A percentile compares a stretch with the other conserved stretches of the same genome.
Conservation (phyloP, 2,797 vertebrate species). For the Pampus argenteus region DNA sequence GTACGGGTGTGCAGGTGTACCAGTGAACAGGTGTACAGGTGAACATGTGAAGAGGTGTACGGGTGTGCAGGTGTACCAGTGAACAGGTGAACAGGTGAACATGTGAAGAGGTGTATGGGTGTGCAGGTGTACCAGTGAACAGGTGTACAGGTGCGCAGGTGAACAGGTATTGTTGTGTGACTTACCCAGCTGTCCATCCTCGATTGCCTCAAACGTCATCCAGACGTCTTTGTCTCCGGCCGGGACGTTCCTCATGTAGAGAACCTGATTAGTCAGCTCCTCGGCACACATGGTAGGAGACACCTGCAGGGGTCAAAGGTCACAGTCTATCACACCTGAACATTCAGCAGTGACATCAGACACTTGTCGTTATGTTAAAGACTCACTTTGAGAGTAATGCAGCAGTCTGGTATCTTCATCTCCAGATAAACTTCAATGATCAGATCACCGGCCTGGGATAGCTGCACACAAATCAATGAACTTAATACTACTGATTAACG, state of each 20-base stretch:
- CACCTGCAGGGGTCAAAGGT: conserved; percentile 84
- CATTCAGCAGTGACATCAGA: neutral
- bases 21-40: no score
- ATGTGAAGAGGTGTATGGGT: no score
- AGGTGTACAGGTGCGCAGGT: neutral
- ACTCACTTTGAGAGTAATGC: conserved; percentile 93
- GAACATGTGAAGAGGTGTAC: no score
- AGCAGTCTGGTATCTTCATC: conserved; percentile 93
- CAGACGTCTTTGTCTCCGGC: conserved; percentile 90
- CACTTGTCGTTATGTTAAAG: neutral
- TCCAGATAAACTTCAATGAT: conserved; percentile 98
- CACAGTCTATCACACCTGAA: conserved; percentile 1
- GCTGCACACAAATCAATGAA: conserved; percentile 73
- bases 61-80: no score
- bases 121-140: neutral
- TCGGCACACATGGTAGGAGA: conserved; percentile 95
- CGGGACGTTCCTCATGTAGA: conserved; percentile 92
- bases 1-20: no score
- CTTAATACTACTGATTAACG: neutral
- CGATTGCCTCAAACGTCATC: conserved; percentile 95
- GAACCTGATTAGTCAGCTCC: conserved; percentile 96
- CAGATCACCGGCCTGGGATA: conserved; percentile 96
- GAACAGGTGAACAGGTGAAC: no score
- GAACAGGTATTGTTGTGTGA: neutral
- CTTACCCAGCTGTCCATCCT: conserved; percentile 95